phyloP scores from a whole-genome alignment of 2,113 vertebrate genomes.

The Meriones unguiculatus region DNA sequence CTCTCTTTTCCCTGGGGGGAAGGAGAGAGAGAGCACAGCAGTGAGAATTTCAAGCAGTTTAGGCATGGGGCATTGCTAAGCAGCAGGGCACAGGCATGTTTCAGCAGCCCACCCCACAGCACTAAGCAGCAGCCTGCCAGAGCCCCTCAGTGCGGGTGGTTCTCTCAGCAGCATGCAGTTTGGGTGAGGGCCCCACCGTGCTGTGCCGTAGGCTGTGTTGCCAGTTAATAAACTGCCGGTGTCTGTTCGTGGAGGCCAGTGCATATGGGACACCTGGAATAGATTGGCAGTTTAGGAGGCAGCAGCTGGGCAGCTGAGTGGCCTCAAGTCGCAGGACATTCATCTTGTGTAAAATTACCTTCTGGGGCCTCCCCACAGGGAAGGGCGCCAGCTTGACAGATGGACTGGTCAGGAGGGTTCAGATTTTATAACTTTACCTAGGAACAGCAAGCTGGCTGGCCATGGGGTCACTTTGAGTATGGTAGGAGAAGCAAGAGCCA shows the following conservation, averaged over 20 bases:
- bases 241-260: not conserved
- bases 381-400: not conserved
- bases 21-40: not conserved
- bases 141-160: not conserved
- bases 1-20: not conserved
- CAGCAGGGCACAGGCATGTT: not conserved
- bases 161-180: not conserved
- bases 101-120: not conserved
- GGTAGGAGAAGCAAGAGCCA: not conserved
- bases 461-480: not conserved
- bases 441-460: not conserved
- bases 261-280: not conserved
- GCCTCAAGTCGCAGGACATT: not conserved
- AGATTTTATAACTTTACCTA: not conserved
- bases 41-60: not conserved
- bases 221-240: not conserved
- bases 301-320: not conserved
- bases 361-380: not conserved
- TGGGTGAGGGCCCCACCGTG: rapidly evolving
- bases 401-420: not conserved
- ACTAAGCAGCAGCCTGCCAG: not conserved
- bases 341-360: not conserved
- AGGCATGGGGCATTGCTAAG: not conserved
- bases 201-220: rapidly evolving
- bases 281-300: not conserved